Evolutionary conservation across 2,888 invertebrate genomes (phyloP).

Genomic region (Hirtodrosophila trivittata): DNA sequence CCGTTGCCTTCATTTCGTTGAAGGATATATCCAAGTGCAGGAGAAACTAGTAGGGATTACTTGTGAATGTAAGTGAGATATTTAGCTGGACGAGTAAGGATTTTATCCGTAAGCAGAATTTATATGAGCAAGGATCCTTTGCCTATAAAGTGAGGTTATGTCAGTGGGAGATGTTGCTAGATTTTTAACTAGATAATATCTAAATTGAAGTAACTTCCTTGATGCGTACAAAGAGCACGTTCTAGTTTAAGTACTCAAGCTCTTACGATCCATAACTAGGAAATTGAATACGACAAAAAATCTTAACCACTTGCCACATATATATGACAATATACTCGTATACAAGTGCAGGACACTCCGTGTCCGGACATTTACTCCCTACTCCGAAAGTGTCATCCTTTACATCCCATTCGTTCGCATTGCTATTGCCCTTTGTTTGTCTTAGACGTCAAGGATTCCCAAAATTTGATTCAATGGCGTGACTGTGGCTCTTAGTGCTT

Average conservation of each 20-base stretch:
- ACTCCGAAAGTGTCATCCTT: conserved; percentile 9
- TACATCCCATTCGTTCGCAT: conserved; percentile 23
- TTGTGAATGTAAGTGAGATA: neutral
- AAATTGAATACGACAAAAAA: conserved; percentile 79
- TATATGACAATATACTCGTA: conserved; percentile 5
- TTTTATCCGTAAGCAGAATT: no score
- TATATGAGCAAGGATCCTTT: no score
- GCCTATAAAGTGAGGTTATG: no score
- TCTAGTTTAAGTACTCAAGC: conserved; percentile 30
- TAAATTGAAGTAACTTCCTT: neutral
- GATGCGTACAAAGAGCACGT: conserved; percentile 6
- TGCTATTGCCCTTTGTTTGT: conserved; percentile 56
- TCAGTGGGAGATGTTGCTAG: no score
- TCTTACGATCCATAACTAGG: conserved; percentile 45
- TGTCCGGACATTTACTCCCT: conserved; percentile 50
- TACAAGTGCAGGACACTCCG: conserved; percentile 13
- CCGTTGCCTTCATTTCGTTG: conserved; percentile 10
- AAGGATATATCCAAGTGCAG: neutral
- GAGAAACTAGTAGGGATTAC: no score
- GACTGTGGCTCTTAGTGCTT: conserved; percentile 17
- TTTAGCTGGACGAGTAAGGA: neutral
- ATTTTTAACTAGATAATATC: no score
- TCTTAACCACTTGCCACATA: conserved; percentile 74
- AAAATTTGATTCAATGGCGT: conserved; percentile 67
- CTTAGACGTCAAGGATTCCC: conserved; percentile 73